Base-by-base conservation (phyloP, 64 coral and sea anemone genomes). In the Catalaphyllia jardinei region DNA sequence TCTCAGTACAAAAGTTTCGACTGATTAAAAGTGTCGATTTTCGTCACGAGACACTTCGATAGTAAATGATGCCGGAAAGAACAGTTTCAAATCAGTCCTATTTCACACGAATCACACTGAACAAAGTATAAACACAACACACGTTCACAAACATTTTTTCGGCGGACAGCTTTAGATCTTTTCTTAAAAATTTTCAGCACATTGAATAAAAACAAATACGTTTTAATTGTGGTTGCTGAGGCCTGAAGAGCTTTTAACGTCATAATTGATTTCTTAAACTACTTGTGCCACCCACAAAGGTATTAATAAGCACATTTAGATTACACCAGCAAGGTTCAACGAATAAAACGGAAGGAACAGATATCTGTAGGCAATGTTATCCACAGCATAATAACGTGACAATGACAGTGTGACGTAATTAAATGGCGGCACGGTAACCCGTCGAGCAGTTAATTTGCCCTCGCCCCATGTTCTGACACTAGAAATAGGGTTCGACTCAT, bases 251-350 rank as follows among this genome's bases (percentile, higher is more conserved):
- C 62, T 29, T 85, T 71, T 52, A 63, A 67, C 59, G 59, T 83
- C 78, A 65, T 67, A 71, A 85, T 71, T 85, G 81, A 85, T 51
- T 71, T 69, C 4, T 69, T 50, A 24, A 64, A 71, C 81, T 67
- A 67, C 62, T 12, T 20, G 81, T 71, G 46, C 81, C 81, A 85
- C 81, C 81, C 81, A 85, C 81, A 71, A 20, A 5, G 81, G 52
- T 25, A 71, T 65, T 24, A 85, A 65, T 85, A 85, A 71, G 62
- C 67, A 85, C 38, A 71, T 51, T 85, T 67, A 42, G 63, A 83
- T 83, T 85, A 85, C 81, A 85, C 50, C 62, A 27, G 22, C 22
- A 85, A 71, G 22, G 17, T 51, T 71, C 38, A 71, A 46, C 24
- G 38, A 85, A 51, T 85, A 71, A 64, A 42, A 39, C 62, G 62